Percentiles rank a stretch among this genome's conserved stretches.
These are phyloP conservation scores for Ceraclea dissimilis DNA, from an alignment of 2,888 invertebrate species.

Conservation along the genomic window DNA sequence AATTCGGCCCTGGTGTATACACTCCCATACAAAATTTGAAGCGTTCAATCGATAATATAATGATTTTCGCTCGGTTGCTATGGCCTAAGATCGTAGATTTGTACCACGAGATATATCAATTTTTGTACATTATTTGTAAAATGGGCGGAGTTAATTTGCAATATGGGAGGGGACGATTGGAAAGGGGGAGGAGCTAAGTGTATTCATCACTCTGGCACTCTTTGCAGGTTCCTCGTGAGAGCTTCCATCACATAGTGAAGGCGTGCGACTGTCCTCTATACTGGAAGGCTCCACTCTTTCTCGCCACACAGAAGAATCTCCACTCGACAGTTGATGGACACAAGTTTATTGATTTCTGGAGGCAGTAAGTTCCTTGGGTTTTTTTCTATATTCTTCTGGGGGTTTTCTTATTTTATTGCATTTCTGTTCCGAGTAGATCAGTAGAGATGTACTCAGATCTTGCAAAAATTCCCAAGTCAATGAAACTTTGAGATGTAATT, in stretches of 20 bases:
- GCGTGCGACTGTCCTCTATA: slow-evolving; percentile 90
- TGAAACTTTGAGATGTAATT: too few relatives aligned
- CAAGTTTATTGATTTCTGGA: slow-evolving; percentile 86
- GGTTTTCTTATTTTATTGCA: neutral
- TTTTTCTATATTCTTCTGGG: neutral
- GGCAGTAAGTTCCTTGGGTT: slow-evolving; percentile 59
- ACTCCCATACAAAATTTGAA: too few relatives aligned
- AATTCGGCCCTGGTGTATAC: too few relatives aligned
- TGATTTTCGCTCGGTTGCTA: too few relatives aligned
- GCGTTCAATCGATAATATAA: too few relatives aligned
- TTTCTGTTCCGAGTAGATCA: neutral
- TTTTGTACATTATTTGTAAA: too few relatives aligned
- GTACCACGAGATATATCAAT: too few relatives aligned
- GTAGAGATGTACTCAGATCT: neutral
- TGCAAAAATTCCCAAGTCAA: neutral
- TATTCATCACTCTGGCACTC: neutral
- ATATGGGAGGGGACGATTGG: too few relatives aligned
- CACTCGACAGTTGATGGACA: slow-evolving; percentile 69
- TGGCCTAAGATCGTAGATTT: too few relatives aligned
- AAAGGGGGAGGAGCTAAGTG: too few relatives aligned
- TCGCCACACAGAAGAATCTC: slow-evolving; percentile 70
- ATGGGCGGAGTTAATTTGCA: too few relatives aligned
- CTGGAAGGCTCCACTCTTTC: slow-evolving; percentile 95
- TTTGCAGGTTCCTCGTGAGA: slow-evolving; percentile 49
- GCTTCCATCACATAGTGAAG: slow-evolving; percentile 63